Base-by-base conservation (phyloP, 2,797 vertebrate species). In the Enteromius trimaculatus region DNA sequence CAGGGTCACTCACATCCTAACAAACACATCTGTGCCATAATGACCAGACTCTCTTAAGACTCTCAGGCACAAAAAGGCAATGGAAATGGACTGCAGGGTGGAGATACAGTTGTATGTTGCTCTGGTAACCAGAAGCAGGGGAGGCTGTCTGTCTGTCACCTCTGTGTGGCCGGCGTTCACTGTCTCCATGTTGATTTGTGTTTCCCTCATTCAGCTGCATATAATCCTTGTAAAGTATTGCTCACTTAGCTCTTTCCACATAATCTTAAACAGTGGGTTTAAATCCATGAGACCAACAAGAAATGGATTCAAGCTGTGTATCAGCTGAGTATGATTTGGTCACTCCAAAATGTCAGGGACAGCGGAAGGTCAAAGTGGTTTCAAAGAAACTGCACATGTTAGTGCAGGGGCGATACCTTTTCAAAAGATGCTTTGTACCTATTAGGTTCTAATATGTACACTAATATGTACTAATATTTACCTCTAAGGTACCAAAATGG, bases 1-100 rank as follows among this genome's bases (percentile, higher is more conserved):
- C 86, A 89, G 82, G 83, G 75, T 76, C 80, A 86, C 79, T 6
- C 29, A 71, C 51, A 16, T 60, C 77, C 84, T 78, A 77, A 85
- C 79, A 85, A 88, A 81, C 77, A 84, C 37, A 78, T 85, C 78
- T 60, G 64, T 80, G 68, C 64, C 64, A 76, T 72, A 80, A 79
- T 80, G 77, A 79, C 71, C 82, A 75, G 29, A 69, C 29, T 68
- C 68, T 81, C 84, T 78, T 69, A 74, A 72, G 49, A 66, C 58
- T 84, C 62, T 19, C 9, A 34, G 66, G 44, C 79, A 80, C 65
- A 53, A 76, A 76, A 81, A 81, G 44, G 37, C 23, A 23, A 71
- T 80, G 71, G 79, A 86, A 85, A 70, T 75, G 77, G 26, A 71
- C 68, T n/a, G 39, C 42, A 26, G 58, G 65, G 77, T 66, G 69